These are phyloP conservation scores for Lepas anatifera DNA, from an alignment of 2,888 invertebrate genomes.

Conservation along the genomic window DNA sequence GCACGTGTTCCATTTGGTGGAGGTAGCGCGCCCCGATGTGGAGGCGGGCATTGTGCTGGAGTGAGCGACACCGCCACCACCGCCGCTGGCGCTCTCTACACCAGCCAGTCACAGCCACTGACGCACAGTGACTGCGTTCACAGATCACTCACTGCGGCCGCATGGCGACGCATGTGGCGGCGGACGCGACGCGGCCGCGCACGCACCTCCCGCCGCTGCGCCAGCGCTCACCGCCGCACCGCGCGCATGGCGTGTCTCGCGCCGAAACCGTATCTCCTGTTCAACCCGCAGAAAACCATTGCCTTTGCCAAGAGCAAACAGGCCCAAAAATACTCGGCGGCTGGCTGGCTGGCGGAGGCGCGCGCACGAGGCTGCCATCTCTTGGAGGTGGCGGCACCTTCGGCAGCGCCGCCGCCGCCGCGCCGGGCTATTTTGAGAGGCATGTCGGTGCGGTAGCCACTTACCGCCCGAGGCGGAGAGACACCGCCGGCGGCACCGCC, in stretches of 20 bases:
- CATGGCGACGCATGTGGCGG: no score
- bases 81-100: neutral
- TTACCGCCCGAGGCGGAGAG: neutral
- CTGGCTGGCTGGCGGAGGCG: neutral
- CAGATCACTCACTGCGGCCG: neutral
- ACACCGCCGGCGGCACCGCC: no score
- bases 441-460: neutral
- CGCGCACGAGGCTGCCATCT: neutral
- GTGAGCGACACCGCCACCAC: neutral
- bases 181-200: no score
- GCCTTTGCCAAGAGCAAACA: slow-evolving; percentile 9
- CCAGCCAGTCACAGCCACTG: neutral
- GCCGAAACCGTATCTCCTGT: slow-evolving; percentile 1
- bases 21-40: neutral
- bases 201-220: neutral
- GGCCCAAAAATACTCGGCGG: neutral
- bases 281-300: slow-evolving; percentile 4
- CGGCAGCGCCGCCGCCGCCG: neutral
- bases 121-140: neutral
- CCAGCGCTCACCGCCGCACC: neutral
- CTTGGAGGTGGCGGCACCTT: neutral
- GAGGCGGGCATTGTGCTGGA: neutral
- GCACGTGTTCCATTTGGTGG: slow-evolving; percentile 36
- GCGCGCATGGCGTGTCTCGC: neutral
- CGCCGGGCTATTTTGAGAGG: neutral